phyloP scores from a whole-genome alignment of 2,113 vertebrate species.

The Scopus umbretta region DNA sequence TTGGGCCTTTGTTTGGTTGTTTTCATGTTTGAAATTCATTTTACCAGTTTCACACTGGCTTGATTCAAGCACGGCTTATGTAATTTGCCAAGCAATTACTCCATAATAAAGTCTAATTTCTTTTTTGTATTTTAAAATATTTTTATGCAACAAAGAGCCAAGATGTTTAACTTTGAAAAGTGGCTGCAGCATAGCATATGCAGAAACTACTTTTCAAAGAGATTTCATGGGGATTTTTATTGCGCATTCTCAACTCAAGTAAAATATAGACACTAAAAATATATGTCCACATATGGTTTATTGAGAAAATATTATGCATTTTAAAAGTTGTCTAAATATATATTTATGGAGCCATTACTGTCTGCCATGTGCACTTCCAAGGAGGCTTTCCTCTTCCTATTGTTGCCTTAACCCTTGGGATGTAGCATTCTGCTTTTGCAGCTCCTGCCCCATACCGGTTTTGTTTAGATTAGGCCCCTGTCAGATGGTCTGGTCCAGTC shows the following conservation, averaged over 20 bases:
- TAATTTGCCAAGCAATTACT: slow-evolving; percentile 66
- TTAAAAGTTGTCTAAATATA: slow-evolving; percentile 64
- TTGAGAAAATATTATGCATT: slow-evolving; percentile 69
- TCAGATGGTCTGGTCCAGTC: background rate
- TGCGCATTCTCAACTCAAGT: slow-evolving; percentile 44
- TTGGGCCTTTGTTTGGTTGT: slow-evolving; percentile 17
- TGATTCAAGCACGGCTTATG: slow-evolving; percentile 57
- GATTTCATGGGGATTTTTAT: slow-evolving; percentile 41
- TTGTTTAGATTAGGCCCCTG: background rate
- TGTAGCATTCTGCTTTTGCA: background rate
- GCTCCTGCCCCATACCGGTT: background rate
- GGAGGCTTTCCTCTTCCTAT: background rate
- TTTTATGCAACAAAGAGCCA: slow-evolving; percentile 38
- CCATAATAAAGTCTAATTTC: slow-evolving; percentile 63
- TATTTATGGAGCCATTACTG: slow-evolving; percentile 41
- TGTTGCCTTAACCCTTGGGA: background rate
- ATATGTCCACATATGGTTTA: slow-evolving; percentile 63
- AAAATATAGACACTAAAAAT: slow-evolving; percentile 65
- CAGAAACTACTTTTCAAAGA: slow-evolving; percentile 53
- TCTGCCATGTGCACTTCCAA: slow-evolving; percentile 13
- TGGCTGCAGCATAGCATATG: slow-evolving; percentile 14
- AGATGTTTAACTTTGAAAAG: slow-evolving; percentile 52
- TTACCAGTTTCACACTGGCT: slow-evolving; percentile 53
- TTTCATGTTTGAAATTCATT: slow-evolving; percentile 42
- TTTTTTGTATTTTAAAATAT: slow-evolving; percentile 63